Evolutionary conservation across 2,888 invertebrate species (phyloP).

Genomic region (Drosophila flavopinicola): DNA sequence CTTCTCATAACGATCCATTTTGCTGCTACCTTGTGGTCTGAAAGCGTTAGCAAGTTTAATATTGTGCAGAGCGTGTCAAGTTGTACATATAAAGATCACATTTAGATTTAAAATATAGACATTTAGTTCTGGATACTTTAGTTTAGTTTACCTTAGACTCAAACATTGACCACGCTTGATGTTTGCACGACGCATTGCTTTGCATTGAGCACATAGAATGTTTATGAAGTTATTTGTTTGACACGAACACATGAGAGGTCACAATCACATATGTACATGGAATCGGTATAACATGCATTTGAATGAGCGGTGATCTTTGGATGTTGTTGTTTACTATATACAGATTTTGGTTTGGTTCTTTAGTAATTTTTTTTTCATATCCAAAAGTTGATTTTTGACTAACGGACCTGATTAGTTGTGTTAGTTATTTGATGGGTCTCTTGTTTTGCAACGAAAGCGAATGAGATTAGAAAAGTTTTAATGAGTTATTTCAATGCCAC

Average conservation of each 20-base stretch:
- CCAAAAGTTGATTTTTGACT: constrained; percentile 39
- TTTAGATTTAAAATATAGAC: neutral
- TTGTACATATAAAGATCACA: neutral
- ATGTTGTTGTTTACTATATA: constrained; percentile 35
- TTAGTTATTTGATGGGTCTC: constrained; percentile 30
- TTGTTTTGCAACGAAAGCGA: constrained; percentile 48
- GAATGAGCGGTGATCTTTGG: constrained; percentile 35
- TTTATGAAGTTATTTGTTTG: constrained; percentile 59
- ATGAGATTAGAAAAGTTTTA: constrained; percentile 43
- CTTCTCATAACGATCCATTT: constrained; percentile 98
- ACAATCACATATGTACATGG: constrained; percentile 30
- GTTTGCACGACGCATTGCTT: constrained; percentile 81
- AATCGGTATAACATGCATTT: constrained; percentile 25
- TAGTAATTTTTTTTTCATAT: constrained; percentile 30
- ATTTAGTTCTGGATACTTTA: constrained; percentile 12
- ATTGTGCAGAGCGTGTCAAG: too few species aligned
- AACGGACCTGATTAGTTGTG: constrained; percentile 37
- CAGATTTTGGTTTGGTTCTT: constrained; percentile 16
- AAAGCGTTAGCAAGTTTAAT: constrained; percentile 44
- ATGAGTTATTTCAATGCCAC: constrained; percentile 44
- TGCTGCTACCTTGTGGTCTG: constrained; percentile 93
- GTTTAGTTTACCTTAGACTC: constrained; percentile 81
- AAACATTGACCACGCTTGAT: constrained; percentile 82
- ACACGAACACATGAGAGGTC: constrained; percentile 71
- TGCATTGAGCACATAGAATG: constrained; percentile 77